Base-by-base conservation (phyloP, 2,113 vertebrate genomes). In the Etia nguti region DNA sequence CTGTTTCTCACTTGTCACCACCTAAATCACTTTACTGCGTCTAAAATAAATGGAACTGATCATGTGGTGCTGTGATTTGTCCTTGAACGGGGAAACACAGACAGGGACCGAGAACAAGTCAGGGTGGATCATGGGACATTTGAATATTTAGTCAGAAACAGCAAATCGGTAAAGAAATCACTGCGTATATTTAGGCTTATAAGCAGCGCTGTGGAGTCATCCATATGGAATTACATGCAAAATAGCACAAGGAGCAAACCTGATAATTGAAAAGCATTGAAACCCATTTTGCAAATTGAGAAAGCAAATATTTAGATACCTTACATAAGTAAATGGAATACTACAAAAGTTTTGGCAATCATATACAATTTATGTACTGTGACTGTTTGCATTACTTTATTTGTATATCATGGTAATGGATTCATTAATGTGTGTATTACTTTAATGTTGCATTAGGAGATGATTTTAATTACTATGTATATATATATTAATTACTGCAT, bases 221-320 rank as follows among this genome's bases (percentile, higher is more conserved):
- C 13, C 38, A 73, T 46, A 46, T 73, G 22, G 38, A 46, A 24
- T 46, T 46, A 10, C 41, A 18, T 75, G 70, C 10, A 48, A 75
- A 75, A 29, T 6, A 75, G 46, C 16, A 12, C 68, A 75, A 7
- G 1, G 8, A 26, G 22, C 15, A 18, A 29, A 10, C 0, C 41
- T 75, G 43, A 48, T 48, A 29, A 48, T 29, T 75, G 41, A 75
- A 48, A 29, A 75, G 24, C 13, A 29, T 29, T 26, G 24, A 75
- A 48, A 75, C 43, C 9, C 16, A 26, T 75, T 75, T 75, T 48
- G 15, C 15, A 48, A 29, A 75, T 46, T 48, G 43, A 43, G 9
- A 75, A 75, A 75, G 16, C 15, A 48, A 0, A 48, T 75, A 29
- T 75, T 48, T 75, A 11, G 15, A 12, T 48, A 16, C 70, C 48